Base-by-base conservation (phyloP, 2,113 vertebrate genomes). In the Aegithalos caudatus region DNA sequence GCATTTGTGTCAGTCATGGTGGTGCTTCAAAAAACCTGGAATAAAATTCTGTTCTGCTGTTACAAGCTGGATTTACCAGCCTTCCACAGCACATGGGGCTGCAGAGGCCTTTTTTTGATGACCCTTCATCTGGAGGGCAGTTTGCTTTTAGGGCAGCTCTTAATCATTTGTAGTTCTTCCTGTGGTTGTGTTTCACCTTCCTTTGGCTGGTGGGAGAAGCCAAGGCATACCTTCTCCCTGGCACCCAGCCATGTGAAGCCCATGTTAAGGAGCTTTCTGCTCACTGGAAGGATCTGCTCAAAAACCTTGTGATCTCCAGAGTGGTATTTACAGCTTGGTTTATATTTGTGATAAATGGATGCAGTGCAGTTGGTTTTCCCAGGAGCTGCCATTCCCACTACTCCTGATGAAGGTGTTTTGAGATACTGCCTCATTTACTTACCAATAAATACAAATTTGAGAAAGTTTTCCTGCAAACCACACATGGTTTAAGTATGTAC, bases 1-100 rank as follows among this genome's bases (percentile, higher is more conserved):
- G 47, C 67, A 54, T 94, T 95, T 93, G 29, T 94, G 84, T 94
- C 84, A 66, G 90, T 94, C 67, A 66, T 19, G 38, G 50, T 80
- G 80, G 47, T 65, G 27, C 87, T 90, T 81, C 42, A 44, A n/a
- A 89, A 74, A 73, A 31, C 15, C 14, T 48, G 76, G 81, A 82
- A 76, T 66, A 69, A 61, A 61, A 56, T 53, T 24, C 19, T 48
- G n/a, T 90, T 61, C 35, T 54, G 27, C 54, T 66, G 8, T 70
- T 38, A 27, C 27, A 12, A 44, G 56, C 45, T 61, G 81, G 69
- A 88, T 91, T 80, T 82, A 16, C 40, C 45, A 62, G 58, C 81
- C 71, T 73, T 47, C 64, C 13, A 21, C 44, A 20, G 85, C 15
- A 61, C n/a, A 1, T 6, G 51, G 37, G 44, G 48, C 33, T 50